Evolutionary conservation across 2,797 vertebrate genomes (phyloP).

Genomic region (Rachycentron canadum): DNA sequence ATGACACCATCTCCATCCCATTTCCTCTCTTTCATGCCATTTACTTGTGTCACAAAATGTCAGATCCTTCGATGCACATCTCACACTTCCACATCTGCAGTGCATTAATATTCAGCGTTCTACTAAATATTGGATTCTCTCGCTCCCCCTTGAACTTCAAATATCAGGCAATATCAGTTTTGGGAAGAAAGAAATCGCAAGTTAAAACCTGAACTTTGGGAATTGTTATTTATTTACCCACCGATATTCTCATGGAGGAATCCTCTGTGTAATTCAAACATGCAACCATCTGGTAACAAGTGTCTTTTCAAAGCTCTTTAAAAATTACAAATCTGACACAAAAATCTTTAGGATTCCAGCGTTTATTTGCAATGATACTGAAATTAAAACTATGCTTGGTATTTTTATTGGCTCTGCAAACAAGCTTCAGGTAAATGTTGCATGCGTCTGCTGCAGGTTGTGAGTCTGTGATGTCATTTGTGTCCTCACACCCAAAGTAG

Average conservation of each 20-base stretch:
- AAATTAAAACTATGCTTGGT: no score
- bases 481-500: conserved; percentile 7
- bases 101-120: conserved; percentile 37
- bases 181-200: not conserved
- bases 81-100: conserved; percentile 12
- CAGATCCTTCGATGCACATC: conserved; percentile 13
- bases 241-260: no score
- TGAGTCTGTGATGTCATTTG: conserved; percentile 3
- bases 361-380: no score
- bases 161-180: not conserved
- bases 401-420: no score
- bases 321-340: no score
- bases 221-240: not conserved
- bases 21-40: conserved; percentile 31
- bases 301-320: no score
- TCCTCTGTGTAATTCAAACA: not conserved
- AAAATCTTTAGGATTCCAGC: not conserved
- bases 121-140: conserved; percentile 9
- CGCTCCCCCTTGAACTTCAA: not conserved
- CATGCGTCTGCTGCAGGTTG: not conserved
- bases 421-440: not conserved
- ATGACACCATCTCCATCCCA: conserved; percentile 6
- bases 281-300: no score
- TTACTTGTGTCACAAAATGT: conserved; percentile 37
- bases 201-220: not conserved